Evolutionary conservation across 64 coral and sea anemone species (phyloP), one percentile per base, ranked within the genome.

Genomic region (Montipora efflorescens): DNA sequence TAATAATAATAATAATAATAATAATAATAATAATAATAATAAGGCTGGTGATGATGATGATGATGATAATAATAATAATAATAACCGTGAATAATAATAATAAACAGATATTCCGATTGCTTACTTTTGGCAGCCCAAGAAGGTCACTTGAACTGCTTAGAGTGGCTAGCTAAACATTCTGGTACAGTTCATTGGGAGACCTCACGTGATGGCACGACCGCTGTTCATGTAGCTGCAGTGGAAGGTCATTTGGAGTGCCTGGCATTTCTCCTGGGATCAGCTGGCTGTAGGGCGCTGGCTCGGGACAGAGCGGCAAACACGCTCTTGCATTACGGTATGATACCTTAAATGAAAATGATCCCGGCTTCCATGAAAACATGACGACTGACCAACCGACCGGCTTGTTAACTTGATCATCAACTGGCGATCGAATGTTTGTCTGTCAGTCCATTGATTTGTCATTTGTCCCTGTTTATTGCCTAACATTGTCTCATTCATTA

Each of bases 151-250:
- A 90, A 95, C 79, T 97, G 96, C 58, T 80, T 97, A 12, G 87
- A 88, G 76, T 97, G 96, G 96, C 96, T 97, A 45, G 72, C 84
- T 36, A 97, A 97, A 79, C 82, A 90, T 59, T 87, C 83, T 19
- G 96, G 78, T 4, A 91, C 96, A 74, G 90, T 78, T 22, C 79
- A 77, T 50, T 73, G 79, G 47, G 88, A 97, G 25, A 67, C 92
- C 22, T 92, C 96, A 16, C 59, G 81, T 5, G 96, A 97, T 94
- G 93, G 96, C 53, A 97, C 92, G 96, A 97, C 96, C 79, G 93
- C 96, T 97, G 89, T 87, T n/a, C 96, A 97, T 49, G 93, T 90
- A 10, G 89, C 96, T 19, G 90, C 96, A 79, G 89, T 95, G 59
- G 93, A 95, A 89, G 96, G 96, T 23, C 96, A 97, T 88, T 53